Base-by-base conservation (phyloP, 2,888 invertebrate genomes). In the Mayetiola destructor region DNA sequence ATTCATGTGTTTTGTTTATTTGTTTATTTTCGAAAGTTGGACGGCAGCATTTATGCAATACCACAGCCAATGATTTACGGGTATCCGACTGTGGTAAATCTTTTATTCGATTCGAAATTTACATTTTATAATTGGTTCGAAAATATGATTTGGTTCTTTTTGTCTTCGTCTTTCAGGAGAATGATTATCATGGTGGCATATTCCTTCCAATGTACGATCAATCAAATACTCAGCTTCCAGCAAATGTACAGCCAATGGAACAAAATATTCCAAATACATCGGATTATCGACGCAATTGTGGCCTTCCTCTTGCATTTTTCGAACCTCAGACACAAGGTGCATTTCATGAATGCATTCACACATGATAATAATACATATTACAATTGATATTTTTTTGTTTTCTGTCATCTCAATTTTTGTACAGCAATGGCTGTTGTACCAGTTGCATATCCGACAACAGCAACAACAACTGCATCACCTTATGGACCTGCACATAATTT, bases 191-290 rank as follows among this genome's bases (percentile, higher is more conserved):
- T 6, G 30, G 69, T 57, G 70, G 71, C 57, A 72, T 70, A 64
- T 71, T 71, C 61, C 69, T 72, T 68, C 72, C 72, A 57, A 67
- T 73, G 56, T 72, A 68, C 60, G 72, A 72, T 64, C 68, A 72
- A 57, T 61, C 67, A 56, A 69, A 32, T 37, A 29, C 68, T 10
- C 48, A 48, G n/a, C 27, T 48, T n/a, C 48, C 48, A 9, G 48
- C 27, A 6, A 48, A 27, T 12, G 27, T 27, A 2, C 53, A 53
- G 30, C 53, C 27, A 18, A 53, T 18, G 29, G 53, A 29, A 14
- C 53, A 16, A 32, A 53, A 14, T 48, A n/a, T n/a, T n/a, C 8
- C 48, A 48, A 48, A 23, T 2, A 27, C 48, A 48, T 27, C 48
- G 6, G 48, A 48, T n/a, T 48, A 48, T 48, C 48, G 48, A 18